These are phyloP conservation scores for Pleuronectes platessa DNA, from an alignment of 2,113 vertebrate species.

Conservation along the genomic window DNA sequence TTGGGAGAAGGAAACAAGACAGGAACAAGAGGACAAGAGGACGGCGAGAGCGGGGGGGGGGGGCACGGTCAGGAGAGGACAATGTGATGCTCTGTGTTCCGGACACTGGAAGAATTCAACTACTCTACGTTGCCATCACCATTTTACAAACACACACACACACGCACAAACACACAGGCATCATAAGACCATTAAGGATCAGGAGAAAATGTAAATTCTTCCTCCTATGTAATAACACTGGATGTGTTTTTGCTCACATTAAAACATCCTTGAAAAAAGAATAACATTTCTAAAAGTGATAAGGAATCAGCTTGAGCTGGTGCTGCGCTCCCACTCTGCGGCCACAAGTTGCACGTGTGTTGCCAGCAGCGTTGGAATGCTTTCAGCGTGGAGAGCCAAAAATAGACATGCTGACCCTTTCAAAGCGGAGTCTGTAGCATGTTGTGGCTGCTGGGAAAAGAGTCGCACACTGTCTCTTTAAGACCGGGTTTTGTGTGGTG, in stretches of 20 bases:
- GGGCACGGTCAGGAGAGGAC: constrained; percentile 22
- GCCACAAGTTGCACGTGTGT: constrained; percentile 68
- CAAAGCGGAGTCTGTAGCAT: constrained; percentile 55
- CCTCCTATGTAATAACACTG: not conserved
- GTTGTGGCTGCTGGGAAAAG: constrained; percentile 64
- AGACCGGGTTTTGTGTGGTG: constrained; percentile 68
- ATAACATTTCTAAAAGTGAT: not conserved
- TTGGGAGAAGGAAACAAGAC: constrained; percentile 22
- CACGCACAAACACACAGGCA: not conserved
- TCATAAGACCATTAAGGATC: too few species aligned
- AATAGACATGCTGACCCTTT: constrained; percentile 75
- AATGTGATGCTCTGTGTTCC: constrained; percentile 40
- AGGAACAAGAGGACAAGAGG: constrained; percentile 25
- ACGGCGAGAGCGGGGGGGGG: constrained; percentile 1
- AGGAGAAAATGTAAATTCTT: not conserved
- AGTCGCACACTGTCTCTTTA: constrained; percentile 78
- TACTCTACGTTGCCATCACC: not conserved
- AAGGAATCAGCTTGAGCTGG: constrained; percentile 5
- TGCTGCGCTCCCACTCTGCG: constrained; percentile 41
- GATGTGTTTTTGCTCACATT: not conserved
- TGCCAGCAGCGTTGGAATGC: constrained; percentile 37
- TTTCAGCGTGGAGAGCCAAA: constrained; percentile 63
- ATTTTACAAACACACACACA: not conserved
- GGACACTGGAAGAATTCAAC: constrained; percentile 25
- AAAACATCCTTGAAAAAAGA: constrained; percentile 1